A percentile compares a stretch with the other conserved stretches of the same genome.
Evolutionary conservation across 2,797 vertebrate species (phyloP).

Genomic region (Myotis vivesi): DNA sequence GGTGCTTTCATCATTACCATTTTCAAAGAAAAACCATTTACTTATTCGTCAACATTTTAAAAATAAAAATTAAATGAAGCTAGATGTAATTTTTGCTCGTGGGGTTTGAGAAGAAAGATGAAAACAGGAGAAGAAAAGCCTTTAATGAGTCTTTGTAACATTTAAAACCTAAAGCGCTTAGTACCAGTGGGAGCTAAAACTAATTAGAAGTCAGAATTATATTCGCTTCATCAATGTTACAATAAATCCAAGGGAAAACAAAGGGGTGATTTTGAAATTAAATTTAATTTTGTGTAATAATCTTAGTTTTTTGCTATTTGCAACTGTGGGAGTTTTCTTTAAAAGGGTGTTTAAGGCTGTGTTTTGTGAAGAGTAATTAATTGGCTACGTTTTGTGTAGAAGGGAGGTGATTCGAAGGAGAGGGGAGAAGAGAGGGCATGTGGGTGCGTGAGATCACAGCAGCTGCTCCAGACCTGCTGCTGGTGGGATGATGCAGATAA

Average conservation of each 20-base stretch:
- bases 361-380: not conserved
- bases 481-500: not conserved
- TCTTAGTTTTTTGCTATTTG: slow-evolving; percentile 43
- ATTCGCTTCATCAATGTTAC: slow-evolving; percentile 37
- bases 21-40: slow-evolving; percentile 22
- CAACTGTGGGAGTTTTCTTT: not conserved
- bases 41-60: not conserved
- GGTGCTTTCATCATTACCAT: not conserved
- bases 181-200: slow-evolving; percentile 53
- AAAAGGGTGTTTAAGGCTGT: slow-evolving; percentile 8
- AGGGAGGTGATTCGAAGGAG: not conserved
- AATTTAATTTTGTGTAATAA: slow-evolving; percentile 60
- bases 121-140: slow-evolving; percentile 20
- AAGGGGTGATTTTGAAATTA: slow-evolving; percentile 53
- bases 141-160: slow-evolving; percentile 55
- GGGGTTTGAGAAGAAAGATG: not conserved
- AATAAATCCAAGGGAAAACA: slow-evolving; percentile 59
- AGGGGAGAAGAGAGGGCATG: not conserved
- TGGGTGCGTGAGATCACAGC: not conserved
- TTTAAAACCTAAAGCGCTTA: slow-evolving; percentile 55
- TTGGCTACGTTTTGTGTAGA: not conserved
- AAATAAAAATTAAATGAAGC: slow-evolving; percentile 39
- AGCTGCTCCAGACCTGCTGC: not conserved
- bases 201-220: slow-evolving; percentile 71
- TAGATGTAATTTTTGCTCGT: slow-evolving; percentile 1